Percentiles rank a stretch among this genome's conserved stretches.
phyloP scores from a whole-genome alignment of 2,888 invertebrate genomes.

The Mythimna vitellina region DNA sequence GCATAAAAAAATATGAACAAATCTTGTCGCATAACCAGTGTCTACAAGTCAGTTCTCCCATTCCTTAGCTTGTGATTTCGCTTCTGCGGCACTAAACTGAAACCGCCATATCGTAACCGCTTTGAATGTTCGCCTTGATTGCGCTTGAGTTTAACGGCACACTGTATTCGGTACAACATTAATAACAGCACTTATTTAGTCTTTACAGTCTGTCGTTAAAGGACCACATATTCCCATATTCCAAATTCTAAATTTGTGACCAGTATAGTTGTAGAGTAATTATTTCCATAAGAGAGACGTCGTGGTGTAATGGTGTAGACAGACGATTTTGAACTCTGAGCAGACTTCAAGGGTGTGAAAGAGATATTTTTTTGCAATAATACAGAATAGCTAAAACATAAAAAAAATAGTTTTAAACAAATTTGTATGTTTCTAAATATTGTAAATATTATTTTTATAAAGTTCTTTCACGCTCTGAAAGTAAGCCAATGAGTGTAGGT shows the following conservation, averaged over 20 bases:
- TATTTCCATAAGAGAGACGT: constrained; percentile 11
- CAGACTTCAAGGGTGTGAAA: neutral
- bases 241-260: constrained; percentile 63
- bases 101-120: constrained; percentile 62
- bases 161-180: constrained; percentile 58
- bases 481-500: neutral
- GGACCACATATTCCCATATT: constrained; percentile 87
- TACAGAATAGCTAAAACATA: too few species aligned
- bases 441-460: neutral
- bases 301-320: neutral
- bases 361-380: neutral
- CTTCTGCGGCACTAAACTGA: constrained; percentile 60
- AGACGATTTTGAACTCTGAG: constrained; percentile 5
- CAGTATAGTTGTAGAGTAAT: constrained; percentile 24
- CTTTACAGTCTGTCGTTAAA: constrained; percentile 63
- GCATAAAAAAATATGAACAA: neutral
- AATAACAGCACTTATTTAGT: constrained; percentile 51
- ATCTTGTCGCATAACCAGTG: constrained; percentile 1
- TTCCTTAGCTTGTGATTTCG: constrained; percentile 58
- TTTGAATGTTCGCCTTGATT: constrained; percentile 69
- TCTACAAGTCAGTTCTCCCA: constrained; percentile 52
- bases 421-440: neutral
- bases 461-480: neutral
- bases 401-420: neutral
- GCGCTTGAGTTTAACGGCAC: constrained; percentile 65